Percentiles rank a stretch among this genome's conserved stretches.
Conservation (phyloP, 2,797 vertebrate species). For the Enteromius trimaculatus region DNA sequence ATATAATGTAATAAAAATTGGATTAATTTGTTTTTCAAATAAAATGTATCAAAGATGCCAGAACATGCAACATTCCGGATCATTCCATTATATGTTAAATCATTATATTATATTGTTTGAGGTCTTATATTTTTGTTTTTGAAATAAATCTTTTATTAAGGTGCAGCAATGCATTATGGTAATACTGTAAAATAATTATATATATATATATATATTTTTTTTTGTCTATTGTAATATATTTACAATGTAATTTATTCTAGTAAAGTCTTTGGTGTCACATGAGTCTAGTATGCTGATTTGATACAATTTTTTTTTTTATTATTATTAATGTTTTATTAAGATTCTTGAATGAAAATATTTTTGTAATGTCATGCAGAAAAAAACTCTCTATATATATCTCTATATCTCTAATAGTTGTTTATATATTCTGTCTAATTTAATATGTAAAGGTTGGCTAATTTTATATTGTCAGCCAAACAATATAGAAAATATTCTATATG, state of each 20-base stretch:
- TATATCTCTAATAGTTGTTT: too few species aligned
- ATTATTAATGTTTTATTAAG: not conserved
- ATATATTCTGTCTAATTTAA: not conserved
- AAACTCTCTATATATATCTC: too few species aligned
- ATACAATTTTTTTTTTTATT: too few species aligned
- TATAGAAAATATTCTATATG: not conserved
- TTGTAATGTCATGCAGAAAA: too few species aligned
- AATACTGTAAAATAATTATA: not conserved
- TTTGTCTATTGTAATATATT: not conserved
- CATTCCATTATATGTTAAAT: not conserved
- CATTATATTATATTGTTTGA: too few species aligned
- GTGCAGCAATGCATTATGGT: not conserved
- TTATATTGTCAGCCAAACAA: not conserved
- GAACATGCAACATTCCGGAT: not conserved
- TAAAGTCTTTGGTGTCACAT: not conserved
- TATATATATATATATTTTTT: not conserved
- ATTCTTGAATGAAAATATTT: not conserved
- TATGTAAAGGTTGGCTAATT: conserved; percentile 1
- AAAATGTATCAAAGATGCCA: not conserved
- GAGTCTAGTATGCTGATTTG: not conserved
- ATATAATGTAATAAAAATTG: not conserved
- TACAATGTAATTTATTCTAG: too few species aligned
- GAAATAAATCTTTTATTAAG: not conserved
- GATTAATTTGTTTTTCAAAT: not conserved
- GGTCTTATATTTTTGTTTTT: not conserved